A percentile compares a stretch with the other conserved stretches of the same genome.
Conservation (phyloP, 1,140 invertebrate genomes). For the Colletes gigas region DNA sequence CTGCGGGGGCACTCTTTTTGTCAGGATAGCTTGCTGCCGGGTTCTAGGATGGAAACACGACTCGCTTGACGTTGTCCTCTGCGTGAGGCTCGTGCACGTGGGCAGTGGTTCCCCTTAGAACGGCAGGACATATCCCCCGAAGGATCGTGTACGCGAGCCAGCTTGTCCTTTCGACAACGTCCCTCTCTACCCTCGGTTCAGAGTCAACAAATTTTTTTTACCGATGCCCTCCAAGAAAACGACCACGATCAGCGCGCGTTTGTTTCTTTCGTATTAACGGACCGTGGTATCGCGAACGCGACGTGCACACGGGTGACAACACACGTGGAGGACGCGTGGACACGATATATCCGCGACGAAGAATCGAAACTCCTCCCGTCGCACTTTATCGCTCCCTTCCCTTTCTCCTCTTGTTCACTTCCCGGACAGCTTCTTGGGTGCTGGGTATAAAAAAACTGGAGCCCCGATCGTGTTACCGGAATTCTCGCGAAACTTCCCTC, state of each 20-base stretch:
- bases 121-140: conserved; percentile 64
- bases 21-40: conserved; percentile 65
- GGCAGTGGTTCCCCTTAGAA: conserved; percentile 61
- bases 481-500: conserved; percentile 31
- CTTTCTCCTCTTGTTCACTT: conserved; percentile 19
- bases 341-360: conserved; percentile 20
- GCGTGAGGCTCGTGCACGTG: conserved; percentile 58
- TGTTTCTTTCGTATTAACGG: no score
- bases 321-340: conserved; percentile 56
- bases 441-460: conserved; percentile 64
- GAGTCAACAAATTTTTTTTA: not conserved
- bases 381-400: not conserved
- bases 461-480: conserved; percentile 45
- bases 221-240: no score
- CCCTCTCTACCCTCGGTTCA: not conserved
- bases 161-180: conserved; percentile 19
- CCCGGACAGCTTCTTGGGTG: conserved; percentile 38
- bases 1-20: conserved; percentile 54
- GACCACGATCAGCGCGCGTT: no score
- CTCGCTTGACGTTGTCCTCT: conserved; percentile 61
- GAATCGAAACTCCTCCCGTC: conserved; percentile 17
- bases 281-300: not conserved
- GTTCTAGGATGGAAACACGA: conserved; percentile 57
- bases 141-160: conserved; percentile 59
- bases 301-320: conserved; percentile 23